Conservation (phyloP, 2,888 invertebrate species). For the Trimorus sp. region DNA sequence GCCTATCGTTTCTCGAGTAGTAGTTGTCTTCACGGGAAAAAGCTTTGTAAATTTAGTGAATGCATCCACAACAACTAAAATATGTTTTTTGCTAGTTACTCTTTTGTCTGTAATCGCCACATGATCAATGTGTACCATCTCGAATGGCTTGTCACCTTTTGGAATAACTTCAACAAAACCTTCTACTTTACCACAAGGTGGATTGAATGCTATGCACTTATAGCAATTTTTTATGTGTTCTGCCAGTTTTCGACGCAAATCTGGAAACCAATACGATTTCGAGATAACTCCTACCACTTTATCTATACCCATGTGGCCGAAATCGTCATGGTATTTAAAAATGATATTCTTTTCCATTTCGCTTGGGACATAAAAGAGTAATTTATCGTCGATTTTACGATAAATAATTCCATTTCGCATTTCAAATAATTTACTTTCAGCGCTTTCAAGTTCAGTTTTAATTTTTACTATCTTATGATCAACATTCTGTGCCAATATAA, state of each 20-base stretch:
- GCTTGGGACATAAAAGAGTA: conserved; percentile 6
- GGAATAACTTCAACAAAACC: conserved; percentile 4
- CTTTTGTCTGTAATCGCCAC: conserved; percentile 12
- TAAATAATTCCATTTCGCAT: conserved; percentile 25
- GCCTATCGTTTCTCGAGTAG: neutral
- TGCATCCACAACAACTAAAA: conserved; percentile 7
- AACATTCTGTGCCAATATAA: conserved; percentile 7
- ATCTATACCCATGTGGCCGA: conserved; percentile 16
- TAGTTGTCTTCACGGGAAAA: conserved; percentile 10
- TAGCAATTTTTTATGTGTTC: conserved; percentile 20
- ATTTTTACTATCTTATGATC: neutral
- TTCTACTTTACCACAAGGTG: conserved; percentile 7
- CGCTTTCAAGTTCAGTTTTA: conserved; percentile 3
- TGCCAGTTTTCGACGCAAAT: conserved; percentile 11
- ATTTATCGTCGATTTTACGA: neutral
- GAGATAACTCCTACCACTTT: neutral
- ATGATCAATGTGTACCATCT: conserved; percentile 18
- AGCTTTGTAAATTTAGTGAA: conserved; percentile 26
- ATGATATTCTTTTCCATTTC: conserved; percentile 21
- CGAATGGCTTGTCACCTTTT: conserved; percentile 24
- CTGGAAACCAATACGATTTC: conserved; percentile 19
- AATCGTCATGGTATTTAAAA: conserved; percentile 22
- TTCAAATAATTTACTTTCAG: conserved; percentile 12
- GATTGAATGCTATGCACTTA: conserved; percentile 30
- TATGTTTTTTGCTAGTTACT: conserved; percentile 12